A percentile compares a stretch with the other conserved stretches of the same genome.
phyloP scores from a whole-genome alignment of 1,140 invertebrate species.

The Samia ricini region DNA sequence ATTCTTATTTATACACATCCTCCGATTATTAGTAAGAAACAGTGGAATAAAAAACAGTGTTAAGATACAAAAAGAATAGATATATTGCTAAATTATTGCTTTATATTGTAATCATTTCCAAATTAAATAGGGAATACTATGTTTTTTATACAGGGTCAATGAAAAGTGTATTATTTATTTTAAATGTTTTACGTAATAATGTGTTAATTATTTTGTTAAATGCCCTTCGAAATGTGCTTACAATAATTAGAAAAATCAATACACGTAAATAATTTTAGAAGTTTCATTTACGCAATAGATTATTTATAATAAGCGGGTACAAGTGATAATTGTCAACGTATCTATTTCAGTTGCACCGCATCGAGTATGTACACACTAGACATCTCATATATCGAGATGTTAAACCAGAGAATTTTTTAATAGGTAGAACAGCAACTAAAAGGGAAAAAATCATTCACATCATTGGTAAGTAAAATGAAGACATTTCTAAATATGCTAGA shows the following conservation, averaged over 20 bases:
- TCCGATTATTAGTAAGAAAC: no score
- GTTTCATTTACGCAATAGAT: background rate
- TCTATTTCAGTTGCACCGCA: conserved; percentile 89
- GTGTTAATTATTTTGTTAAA: background rate
- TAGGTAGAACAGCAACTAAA: conserved; percentile 98
- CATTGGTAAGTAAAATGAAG: conserved; percentile 85
- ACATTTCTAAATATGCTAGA: background rate
- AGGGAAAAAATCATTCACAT: conserved; percentile 99
- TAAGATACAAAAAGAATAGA: no score
- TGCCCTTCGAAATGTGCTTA: background rate
- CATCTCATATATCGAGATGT: conserved; percentile 99
- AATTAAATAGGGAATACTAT: no score
- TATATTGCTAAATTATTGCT: no score
- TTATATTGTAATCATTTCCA: no score
- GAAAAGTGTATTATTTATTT: no score
- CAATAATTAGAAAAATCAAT: background rate
- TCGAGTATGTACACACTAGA: conserved; percentile 99
- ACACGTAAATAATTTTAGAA: background rate
- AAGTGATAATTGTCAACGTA: background rate
- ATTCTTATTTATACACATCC: no score
- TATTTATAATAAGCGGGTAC: background rate
- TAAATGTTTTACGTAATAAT: background rate
- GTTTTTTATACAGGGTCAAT: no score
- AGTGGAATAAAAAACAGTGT: no score
- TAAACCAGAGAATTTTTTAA: conserved; percentile 99